Evolutionary conservation across 2,888 invertebrate species (phyloP).

Genomic region (Epiblema foenella): DNA sequence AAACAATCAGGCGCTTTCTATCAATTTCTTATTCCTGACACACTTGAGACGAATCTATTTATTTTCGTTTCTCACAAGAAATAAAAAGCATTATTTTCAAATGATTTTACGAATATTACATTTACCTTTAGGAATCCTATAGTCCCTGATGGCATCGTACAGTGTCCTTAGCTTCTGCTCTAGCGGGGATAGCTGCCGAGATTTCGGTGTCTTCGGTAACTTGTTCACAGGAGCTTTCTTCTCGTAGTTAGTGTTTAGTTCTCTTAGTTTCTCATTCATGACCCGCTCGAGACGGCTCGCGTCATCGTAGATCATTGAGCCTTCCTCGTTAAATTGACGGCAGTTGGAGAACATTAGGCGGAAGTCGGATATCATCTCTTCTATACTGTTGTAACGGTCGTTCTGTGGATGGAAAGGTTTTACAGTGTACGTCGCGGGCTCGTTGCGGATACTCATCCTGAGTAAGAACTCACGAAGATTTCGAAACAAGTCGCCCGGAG

Average conservation of each 20-base stretch:
- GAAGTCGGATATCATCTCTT: constrained; percentile 94
- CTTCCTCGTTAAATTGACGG: constrained; percentile 97
- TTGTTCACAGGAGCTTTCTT: constrained; percentile 81
- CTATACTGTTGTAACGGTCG: constrained; percentile 92
- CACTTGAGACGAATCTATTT: no score
- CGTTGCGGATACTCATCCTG: no score
- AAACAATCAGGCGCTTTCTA: no score
- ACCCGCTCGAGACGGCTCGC: constrained; percentile 94
- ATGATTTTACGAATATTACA: background rate
- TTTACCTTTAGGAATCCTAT: constrained; percentile 85
- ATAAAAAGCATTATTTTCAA: no score
- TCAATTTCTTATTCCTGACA: no score
- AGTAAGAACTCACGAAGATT: no score
- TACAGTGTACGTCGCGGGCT: no score
- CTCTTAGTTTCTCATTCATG: constrained; percentile 92
- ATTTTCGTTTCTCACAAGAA: no score
- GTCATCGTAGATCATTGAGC: constrained; percentile 97
- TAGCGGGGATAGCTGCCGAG: constrained; percentile 83
- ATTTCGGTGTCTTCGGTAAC: constrained; percentile 66
- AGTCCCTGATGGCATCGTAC: constrained; percentile 95
- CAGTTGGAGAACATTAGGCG: constrained; percentile 99
- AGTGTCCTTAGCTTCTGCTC: constrained; percentile 93
- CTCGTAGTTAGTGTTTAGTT: constrained; percentile 85
- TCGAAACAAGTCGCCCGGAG: no score
- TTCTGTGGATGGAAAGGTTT: constrained; percentile 64